phyloP scores from a whole-genome alignment of 2,113 vertebrate genomes.

The Leucoraja erinaceus region DNA sequence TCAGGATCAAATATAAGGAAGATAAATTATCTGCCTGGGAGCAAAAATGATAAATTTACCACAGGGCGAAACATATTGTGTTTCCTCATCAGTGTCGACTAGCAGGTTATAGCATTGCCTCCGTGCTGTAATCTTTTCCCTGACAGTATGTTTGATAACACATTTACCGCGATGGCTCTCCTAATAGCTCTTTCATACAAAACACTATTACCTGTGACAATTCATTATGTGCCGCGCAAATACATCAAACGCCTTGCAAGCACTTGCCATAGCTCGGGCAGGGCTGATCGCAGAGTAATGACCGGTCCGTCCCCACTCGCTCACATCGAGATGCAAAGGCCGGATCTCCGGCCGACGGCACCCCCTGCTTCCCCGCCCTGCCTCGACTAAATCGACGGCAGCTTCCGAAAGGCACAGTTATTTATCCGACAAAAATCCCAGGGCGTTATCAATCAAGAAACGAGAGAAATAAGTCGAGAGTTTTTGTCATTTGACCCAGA shows the following conservation, averaged over 20 bases:
- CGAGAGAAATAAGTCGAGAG: too few species aligned
- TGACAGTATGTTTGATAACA: conserved; percentile 42
- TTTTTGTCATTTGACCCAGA: too few species aligned
- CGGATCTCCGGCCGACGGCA: neutral
- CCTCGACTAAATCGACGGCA: neutral
- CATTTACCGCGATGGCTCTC: conserved; percentile 36
- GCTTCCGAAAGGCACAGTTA: neutral
- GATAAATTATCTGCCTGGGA: conserved; percentile 49
- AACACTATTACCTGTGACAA: conserved; percentile 37
- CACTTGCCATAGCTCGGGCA: neutral
- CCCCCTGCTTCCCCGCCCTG: neutral
- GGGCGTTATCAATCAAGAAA: too few species aligned
- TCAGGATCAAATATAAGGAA: conserved; percentile 50
- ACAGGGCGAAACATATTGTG: conserved; percentile 39
- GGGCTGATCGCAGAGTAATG: neutral
- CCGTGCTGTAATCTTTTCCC: conserved; percentile 42
- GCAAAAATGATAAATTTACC: conserved; percentile 51
- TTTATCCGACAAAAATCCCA: too few species aligned
- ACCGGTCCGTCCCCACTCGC: fast-evolving
- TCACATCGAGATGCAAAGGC: neutral
- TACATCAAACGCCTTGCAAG: neutral
- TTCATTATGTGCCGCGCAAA: conserved; percentile 24
- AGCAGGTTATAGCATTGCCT: conserved; percentile 39
- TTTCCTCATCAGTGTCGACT: conserved; percentile 16
- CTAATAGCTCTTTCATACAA: conserved; percentile 40